Conservation (phyloP, 2,113 vertebrate species). For the Nothobranchius furzeri region DNA sequence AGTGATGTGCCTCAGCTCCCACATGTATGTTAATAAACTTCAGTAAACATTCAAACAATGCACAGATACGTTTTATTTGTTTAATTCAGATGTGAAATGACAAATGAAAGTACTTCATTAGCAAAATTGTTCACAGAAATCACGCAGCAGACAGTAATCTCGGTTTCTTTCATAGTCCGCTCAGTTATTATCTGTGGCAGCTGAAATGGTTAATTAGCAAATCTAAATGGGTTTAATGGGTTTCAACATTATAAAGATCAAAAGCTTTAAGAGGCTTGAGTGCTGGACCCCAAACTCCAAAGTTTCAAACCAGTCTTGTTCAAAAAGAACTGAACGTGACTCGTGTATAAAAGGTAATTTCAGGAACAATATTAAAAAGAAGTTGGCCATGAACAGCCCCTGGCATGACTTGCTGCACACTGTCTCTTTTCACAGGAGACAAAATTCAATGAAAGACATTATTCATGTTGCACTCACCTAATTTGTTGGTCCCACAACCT, state of each 20-base stretch:
- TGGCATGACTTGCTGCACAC: conserved; percentile 50
- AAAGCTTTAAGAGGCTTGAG: background rate
- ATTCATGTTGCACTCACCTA: conserved; percentile 60
- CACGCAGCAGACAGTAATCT: conserved; percentile 22
- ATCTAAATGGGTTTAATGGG: conserved; percentile 6
- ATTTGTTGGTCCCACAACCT: conserved; percentile 50
- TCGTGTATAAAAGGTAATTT: conserved; percentile 47
- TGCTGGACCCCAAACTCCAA: background rate
- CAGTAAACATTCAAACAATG: no score
- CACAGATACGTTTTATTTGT: no score
- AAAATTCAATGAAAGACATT: conserved; percentile 73
- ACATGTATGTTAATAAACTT: background rate
- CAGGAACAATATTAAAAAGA: conserved; percentile 56
- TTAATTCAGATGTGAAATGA: conserved; percentile 9
- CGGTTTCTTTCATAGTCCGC: conserved; percentile 26
- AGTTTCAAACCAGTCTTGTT: background rate
- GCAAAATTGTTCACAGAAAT: conserved; percentile 35
- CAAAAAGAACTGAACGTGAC: conserved; percentile 30
- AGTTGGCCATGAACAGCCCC: conserved; percentile 35
- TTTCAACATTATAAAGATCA: background rate
- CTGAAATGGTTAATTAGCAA: conserved; percentile 14
- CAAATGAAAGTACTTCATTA: conserved; percentile 10
- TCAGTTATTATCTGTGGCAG: conserved; percentile 13
- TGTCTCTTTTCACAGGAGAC: conserved; percentile 60
- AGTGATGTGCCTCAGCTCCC: background rate